phyloP scores from a whole-genome alignment of 2,888 invertebrate genomes.

The Seira musarum region DNA sequence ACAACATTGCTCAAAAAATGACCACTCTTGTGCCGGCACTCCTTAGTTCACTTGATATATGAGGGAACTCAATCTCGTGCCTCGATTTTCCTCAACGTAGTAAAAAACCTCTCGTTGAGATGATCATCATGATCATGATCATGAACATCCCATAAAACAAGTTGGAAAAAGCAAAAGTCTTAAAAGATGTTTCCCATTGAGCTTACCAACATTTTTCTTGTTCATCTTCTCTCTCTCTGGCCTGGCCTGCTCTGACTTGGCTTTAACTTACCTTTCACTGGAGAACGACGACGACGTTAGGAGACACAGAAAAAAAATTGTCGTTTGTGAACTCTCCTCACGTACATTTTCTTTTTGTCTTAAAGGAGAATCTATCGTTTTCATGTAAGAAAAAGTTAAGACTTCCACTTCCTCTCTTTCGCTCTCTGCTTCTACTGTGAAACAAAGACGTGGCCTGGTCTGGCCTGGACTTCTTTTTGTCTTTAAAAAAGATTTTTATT shows the following conservation, averaged over 20 bases:
- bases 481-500: conserved; percentile 13
- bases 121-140: too few species aligned
- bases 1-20: conserved; percentile 43
- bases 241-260: too few species aligned
- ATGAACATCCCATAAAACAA: neutral
- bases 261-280: conserved; percentile 4
- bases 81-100: conserved; percentile 13
- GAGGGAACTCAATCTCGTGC: conserved; percentile 50
- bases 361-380: conserved; percentile 36
- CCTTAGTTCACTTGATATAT: conserved; percentile 46
- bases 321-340: conserved; percentile 50
- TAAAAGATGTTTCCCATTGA: conserved; percentile 55
- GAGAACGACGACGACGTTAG: too few species aligned
- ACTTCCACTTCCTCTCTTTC: conserved; percentile 6
- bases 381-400: conserved; percentile 26
- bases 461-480: neutral
- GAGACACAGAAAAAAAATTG: conserved; percentile 18
- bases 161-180: conserved; percentile 34
- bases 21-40: conserved; percentile 36
- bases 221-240: conserved; percentile 22
- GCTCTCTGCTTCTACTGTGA: too few species aligned
- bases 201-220: conserved; percentile 48
- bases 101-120: too few species aligned
- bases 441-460: too few species aligned
- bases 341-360: conserved; percentile 34